Evolutionary conservation across 2,113 vertebrate species (phyloP), one percentile per base, ranked within the genome.

Genomic region (Otolemur garnettii): DNA sequence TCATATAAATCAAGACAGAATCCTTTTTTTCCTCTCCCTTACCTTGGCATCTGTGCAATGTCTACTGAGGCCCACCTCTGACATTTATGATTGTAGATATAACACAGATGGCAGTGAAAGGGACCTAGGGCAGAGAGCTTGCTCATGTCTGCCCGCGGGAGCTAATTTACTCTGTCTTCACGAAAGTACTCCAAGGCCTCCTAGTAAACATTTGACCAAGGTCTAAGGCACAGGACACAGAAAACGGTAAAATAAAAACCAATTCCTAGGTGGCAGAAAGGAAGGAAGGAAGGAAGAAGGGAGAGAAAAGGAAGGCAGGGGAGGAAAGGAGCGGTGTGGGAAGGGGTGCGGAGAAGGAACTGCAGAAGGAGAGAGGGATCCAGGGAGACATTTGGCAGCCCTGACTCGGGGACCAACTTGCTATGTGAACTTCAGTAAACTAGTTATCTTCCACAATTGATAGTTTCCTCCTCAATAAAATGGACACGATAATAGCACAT

Each of bases 71-170:
- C 91, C 94, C 84, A 68, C 89, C 80, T 92, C 68, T 97, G 97
- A 97, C 96, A 97, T 97, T 97, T 94, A 96, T 96, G 95, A 93
- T 72, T 95, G 69, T 83, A 97, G 96, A 96, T 95, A 96, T 42
- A 97, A 97, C 2, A 1, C 95, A 98, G 97, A 97, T 92, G 93
- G 60, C 69, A 90, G 79, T 0, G 35, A 74, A 97, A 89, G 77
- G 96, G 86, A 95, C 53, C 15, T 2, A 68, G 93, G 79, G 71
- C 86, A 85, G 86, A 77, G 62, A 77, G 57, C 57, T 89, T 79
- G 79, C 59, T 94, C 66, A 7, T 64, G 87, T 84, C 86, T 85
- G 66, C 82, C 94, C 83, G 90, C 60, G 93, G 88, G 93, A 97
- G 53, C 55, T 93, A 91, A 96, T 95, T 90, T 94, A 69, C 53